phyloP scores from a whole-genome alignment of 2,888 invertebrate genomes.

The Spilosoma lubricipeda region DNA sequence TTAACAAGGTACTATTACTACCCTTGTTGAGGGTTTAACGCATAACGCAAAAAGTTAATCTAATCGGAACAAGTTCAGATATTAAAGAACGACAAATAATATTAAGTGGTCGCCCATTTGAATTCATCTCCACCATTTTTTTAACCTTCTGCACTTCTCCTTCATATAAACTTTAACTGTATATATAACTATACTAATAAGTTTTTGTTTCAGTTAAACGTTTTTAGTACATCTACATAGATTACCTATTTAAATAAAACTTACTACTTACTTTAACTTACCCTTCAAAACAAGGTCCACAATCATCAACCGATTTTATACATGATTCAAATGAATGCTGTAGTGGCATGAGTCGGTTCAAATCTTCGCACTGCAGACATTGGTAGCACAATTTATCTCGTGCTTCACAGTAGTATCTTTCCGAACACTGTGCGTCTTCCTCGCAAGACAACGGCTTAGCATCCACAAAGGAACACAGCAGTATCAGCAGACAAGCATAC shows the following conservation, averaged over 20 bases:
- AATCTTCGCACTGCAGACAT: conserved; percentile 62
- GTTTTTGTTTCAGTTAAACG: too few relatives aligned
- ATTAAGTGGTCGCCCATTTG: too few relatives aligned
- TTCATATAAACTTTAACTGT: too few relatives aligned
- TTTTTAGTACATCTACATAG: not conserved
- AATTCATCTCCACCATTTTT: too few relatives aligned
- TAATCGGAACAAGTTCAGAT: too few relatives aligned
- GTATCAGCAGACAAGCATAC: conserved; percentile 12
- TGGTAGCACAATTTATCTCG: conserved; percentile 52
- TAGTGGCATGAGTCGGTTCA: conserved; percentile 53
- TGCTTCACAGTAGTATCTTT: conserved; percentile 60
- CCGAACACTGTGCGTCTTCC: conserved; percentile 59
- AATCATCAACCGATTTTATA: conserved; percentile 25
- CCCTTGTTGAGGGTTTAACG: too few relatives aligned
- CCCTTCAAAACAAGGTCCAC: conserved; percentile 42
- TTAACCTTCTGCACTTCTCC: too few relatives aligned
- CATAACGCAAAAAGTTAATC: too few relatives aligned
- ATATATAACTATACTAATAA: too few relatives aligned
- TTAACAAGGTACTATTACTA: too few relatives aligned
- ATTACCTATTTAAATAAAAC: not conserved
- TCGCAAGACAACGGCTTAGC: conserved; percentile 48
- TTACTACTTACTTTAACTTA: conserved; percentile 17
- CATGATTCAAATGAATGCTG: conserved; percentile 22
- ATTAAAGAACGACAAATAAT: too few relatives aligned
- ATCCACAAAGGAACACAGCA: conserved; percentile 15